These are phyloP conservation scores for Trachelus iudaicus DNA, from an alignment of 2,888 invertebrate species.

Conservation along the genomic window DNA sequence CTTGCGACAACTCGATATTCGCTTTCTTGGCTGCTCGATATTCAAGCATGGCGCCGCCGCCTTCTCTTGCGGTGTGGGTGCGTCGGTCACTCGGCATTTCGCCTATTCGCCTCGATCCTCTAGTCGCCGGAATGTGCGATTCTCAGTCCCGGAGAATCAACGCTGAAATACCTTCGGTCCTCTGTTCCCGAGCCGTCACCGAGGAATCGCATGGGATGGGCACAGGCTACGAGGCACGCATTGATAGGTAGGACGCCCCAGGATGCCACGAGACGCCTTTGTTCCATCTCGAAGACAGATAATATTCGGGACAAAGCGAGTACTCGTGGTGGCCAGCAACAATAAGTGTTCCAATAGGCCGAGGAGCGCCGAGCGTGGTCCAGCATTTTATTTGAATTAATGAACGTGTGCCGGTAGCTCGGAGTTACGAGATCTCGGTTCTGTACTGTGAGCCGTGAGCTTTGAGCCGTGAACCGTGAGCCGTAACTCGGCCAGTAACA, in stretches of 20 bases:
- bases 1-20: not conserved
- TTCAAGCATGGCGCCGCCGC: not conserved
- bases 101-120: not conserved
- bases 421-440: not conserved
- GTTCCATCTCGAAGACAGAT: not conserved
- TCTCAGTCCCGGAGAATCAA: not conserved
- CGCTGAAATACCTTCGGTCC: not conserved
- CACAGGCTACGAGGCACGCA: not conserved
- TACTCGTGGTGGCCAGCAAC: not conserved
- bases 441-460: slow-evolving; percentile 6
- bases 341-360: not conserved
- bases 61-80: not conserved
- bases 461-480: too few species aligned
- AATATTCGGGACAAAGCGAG: not conserved
- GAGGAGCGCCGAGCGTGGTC: not conserved
- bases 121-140: not conserved
- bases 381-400: slow-evolving; percentile 48
- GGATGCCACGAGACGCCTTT: not conserved
- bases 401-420: slow-evolving; percentile 37
- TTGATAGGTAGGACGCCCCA: not conserved
- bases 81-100: not conserved
- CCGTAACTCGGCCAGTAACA: slow-evolving; percentile 28
- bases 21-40: not conserved
- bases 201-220: not conserved
- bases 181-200: not conserved